Conservation (phyloP, 2,797 vertebrate genomes). For the Acropternis orthonyx region DNA sequence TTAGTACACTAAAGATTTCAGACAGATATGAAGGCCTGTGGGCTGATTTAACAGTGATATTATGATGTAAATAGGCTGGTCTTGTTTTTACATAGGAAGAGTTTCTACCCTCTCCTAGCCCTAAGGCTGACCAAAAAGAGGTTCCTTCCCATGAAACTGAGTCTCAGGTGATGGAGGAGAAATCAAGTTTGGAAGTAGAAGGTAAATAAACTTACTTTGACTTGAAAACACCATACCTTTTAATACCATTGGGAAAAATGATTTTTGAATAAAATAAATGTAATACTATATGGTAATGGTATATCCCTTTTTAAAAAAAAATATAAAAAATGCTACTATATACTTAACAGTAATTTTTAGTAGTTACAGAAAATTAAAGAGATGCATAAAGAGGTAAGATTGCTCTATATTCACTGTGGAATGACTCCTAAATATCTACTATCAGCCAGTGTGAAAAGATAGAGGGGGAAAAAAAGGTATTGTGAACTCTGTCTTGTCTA, state of each 20-base stretch:
- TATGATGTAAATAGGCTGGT: neutral
- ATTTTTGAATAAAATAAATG: neutral
- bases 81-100: conserved; percentile 39
- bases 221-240: neutral
- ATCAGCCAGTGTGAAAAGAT: neutral
- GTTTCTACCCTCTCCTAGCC: neutral
- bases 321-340: neutral
- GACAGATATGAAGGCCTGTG: accelerated
- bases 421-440: neutral
- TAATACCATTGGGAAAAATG: neutral
- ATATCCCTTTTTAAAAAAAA: neutral
- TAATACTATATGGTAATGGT: neutral
- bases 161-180: neutral
- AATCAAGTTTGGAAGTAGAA: neutral
- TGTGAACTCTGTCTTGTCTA: neutral
- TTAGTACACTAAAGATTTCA: neutral
- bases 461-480: accelerated
- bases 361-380: neutral
- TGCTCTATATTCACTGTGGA: neutral
- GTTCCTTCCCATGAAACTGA: neutral
- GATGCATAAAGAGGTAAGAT: neutral
- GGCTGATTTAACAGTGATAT: neutral
- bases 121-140: conserved; percentile 13
- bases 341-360: neutral
- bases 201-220: conserved; percentile 48